Conservation (phyloP, 1,140 invertebrate species). For the Drosophila kikkawai region DNA sequence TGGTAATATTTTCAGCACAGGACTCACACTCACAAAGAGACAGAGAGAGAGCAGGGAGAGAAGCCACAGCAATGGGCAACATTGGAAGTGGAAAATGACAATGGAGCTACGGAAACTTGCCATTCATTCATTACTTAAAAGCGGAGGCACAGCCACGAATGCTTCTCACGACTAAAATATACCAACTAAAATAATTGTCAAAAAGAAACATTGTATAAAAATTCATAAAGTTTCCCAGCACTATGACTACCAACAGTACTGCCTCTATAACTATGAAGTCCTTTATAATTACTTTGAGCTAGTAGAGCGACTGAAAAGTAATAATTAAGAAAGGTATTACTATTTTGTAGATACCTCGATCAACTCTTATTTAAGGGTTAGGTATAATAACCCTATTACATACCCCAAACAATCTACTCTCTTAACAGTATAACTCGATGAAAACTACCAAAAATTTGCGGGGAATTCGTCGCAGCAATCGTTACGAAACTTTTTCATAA, state of each 20-base stretch:
- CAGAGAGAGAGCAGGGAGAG: neutral
- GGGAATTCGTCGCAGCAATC: constrained; percentile 71
- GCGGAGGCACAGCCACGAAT: constrained; percentile 7
- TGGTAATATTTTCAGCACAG: constrained; percentile 70
- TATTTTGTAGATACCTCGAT: no score
- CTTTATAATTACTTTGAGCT: neutral
- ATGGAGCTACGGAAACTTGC: constrained; percentile 72
- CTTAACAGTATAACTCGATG: neutral
- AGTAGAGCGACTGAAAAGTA: neutral
- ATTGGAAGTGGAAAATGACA: constrained; percentile 66
- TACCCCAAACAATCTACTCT: constrained; percentile 10
- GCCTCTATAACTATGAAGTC: neutral
- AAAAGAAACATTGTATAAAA: neutral
- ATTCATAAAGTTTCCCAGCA: no score
- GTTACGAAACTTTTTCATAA: constrained; percentile 68
- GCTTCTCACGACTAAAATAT: constrained; percentile 23
- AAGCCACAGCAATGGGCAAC: constrained; percentile 33
- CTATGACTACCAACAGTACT: neutral
- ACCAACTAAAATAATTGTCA: constrained; percentile 1
- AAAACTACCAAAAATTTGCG: constrained; percentile 75
- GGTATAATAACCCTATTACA: neutral
- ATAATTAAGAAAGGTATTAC: neutral
- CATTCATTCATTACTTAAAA: constrained; percentile 80
- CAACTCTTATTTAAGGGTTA: neutral
- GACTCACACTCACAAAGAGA: constrained; percentile 22